A percentile compares a stretch with the other conserved stretches of the same genome.
These are phyloP conservation scores for Siderastrea radians DNA, from an alignment of 92 coral and sea anemone genomes.

Conservation along the genomic window DNA sequence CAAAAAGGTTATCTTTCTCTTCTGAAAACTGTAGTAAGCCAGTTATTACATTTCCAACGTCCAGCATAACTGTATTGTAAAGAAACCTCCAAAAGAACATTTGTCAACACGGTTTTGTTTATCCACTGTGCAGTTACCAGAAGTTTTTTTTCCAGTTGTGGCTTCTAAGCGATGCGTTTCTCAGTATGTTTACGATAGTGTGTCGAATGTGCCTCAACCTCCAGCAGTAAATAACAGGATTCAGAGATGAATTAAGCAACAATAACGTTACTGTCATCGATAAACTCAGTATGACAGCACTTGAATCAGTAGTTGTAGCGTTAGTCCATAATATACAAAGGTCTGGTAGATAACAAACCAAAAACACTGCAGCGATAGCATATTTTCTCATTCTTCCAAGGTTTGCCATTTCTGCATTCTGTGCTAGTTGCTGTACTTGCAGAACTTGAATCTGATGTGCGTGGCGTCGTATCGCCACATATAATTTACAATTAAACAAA, in stretches of 20 bases:
- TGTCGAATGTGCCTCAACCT: slow-evolving; percentile 1
- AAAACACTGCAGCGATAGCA: background rate
- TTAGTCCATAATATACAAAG: background rate
- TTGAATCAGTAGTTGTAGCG: background rate
- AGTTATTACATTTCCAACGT: too few relatives aligned
- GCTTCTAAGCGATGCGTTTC: background rate
- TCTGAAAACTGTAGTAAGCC: too few relatives aligned
- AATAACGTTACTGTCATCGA: background rate
- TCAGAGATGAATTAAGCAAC: background rate
- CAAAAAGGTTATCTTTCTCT: too few relatives aligned
- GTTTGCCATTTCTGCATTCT: background rate
- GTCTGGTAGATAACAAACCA: background rate
- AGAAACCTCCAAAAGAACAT: too few relatives aligned
- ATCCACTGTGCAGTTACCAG: too few relatives aligned
- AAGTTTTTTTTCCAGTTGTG: background rate
- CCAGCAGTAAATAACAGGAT: background rate
- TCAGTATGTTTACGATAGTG: background rate
- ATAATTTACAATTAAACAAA: background rate
- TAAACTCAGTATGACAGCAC: background rate
- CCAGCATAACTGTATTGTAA: too few relatives aligned
- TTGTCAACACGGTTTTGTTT: too few relatives aligned
- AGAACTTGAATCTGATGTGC: background rate
- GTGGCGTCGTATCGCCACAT: background rate
- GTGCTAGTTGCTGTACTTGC: background rate
- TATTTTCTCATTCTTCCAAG: background rate